phyloP scores from a whole-genome alignment of 2,888 invertebrate species.

The Eristalis arbustorum region DNA sequence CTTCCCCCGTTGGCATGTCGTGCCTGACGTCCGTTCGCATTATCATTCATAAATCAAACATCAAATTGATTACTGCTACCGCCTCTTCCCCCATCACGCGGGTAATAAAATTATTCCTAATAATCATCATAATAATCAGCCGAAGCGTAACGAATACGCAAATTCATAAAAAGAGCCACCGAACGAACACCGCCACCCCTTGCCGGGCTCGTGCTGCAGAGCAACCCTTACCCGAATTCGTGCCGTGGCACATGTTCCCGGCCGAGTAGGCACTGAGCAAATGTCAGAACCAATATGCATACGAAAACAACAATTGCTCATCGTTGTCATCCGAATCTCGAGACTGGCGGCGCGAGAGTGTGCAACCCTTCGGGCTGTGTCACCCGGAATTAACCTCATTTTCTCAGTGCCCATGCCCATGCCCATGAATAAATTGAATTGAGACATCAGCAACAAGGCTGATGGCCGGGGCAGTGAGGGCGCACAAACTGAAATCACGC shows the following conservation, averaged over 20 bases:
- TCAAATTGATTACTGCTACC: slow-evolving; percentile 75
- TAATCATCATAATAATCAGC: slow-evolving; percentile 71
- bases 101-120: slow-evolving; percentile 69
- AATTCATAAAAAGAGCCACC: slow-evolving; percentile 60
- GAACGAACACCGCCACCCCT: not conserved
- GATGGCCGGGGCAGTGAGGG: no score
- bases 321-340: slow-evolving; percentile 46
- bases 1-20: not conserved
- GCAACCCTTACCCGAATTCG: slow-evolving; percentile 29
- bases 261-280: slow-evolving; percentile 31
- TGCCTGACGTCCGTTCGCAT: slow-evolving; percentile 76
- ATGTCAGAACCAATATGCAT: slow-evolving; percentile 53
- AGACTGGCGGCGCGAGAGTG: slow-evolving; percentile 12
- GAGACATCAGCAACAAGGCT: not conserved
- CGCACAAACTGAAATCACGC: slow-evolving; percentile 51
- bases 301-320: not conserved
- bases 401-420: slow-evolving; percentile 51
- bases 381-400: slow-evolving; percentile 69
- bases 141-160: slow-evolving; percentile 71
- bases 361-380: slow-evolving; percentile 62
- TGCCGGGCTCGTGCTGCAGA: not conserved
- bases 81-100: slow-evolving; percentile 14
- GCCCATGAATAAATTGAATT: slow-evolving; percentile 67
- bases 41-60: slow-evolving; percentile 79
- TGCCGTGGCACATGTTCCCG: slow-evolving; percentile 56